Conservation (phyloP, 2,888 invertebrate genomes). For the Alentia gelatinosa region DNA sequence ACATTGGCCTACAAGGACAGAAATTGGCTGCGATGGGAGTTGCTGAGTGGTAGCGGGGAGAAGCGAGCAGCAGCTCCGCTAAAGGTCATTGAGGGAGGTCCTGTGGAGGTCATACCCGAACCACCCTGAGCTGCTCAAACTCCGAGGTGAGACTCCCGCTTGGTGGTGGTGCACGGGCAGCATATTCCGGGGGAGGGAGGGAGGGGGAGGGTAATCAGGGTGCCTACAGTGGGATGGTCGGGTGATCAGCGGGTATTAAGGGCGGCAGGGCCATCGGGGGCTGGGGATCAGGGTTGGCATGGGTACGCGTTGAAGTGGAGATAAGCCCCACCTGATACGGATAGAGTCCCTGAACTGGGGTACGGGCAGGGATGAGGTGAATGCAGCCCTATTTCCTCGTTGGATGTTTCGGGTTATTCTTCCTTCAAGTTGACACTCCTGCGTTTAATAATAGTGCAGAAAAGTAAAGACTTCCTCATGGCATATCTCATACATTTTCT, state of each 20-base stretch:
- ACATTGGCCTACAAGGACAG: slow-evolving; percentile 12
- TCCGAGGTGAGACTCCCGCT: neutral
- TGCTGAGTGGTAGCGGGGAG: neutral
- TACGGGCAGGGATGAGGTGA: too few species aligned
- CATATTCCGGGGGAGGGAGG: neutral
- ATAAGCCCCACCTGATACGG: too few species aligned
- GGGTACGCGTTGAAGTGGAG: too few species aligned
- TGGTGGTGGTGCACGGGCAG: neutral
- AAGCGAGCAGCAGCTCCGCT: neutral
- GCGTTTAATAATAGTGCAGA: too few species aligned
- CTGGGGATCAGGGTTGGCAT: too few species aligned
- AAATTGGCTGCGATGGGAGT: slow-evolving; percentile 3
- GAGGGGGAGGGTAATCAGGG: neutral
- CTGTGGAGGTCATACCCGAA: neutral
- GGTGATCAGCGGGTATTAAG: neutral
- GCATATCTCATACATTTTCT: too few species aligned
- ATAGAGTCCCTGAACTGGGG: too few species aligned
- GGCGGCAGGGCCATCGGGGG: too few species aligned
- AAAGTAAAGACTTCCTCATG: too few species aligned
- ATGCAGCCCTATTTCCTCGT: too few species aligned
- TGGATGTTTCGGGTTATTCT: too few species aligned
- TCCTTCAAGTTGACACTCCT: too few species aligned
- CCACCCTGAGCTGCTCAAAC: neutral
- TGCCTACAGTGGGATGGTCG: neutral
- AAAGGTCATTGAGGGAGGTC: neutral